These are phyloP conservation scores for Tipula helvola DNA, from an alignment of 2,888 invertebrate genomes.

Conservation along the genomic window DNA sequence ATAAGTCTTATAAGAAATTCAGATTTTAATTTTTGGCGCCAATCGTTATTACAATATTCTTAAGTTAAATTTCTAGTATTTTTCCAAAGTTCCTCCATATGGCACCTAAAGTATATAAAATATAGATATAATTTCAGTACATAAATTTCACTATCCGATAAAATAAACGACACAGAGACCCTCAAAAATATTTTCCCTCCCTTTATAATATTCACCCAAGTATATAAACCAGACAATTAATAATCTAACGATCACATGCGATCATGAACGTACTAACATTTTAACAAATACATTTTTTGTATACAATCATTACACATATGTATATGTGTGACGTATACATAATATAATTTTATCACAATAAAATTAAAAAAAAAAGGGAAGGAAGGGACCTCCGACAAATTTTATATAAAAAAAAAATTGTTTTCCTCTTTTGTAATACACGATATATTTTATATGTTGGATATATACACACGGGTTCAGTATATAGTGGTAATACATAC, in stretches of 20 bases:
- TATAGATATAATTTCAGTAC: not conserved
- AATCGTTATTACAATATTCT: too few relatives aligned
- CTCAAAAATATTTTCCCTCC: not conserved
- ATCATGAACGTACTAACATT: not conserved
- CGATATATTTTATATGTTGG: not conserved
- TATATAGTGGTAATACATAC: not conserved
- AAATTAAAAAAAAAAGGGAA: not conserved
- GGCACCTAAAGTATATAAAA: not conserved
- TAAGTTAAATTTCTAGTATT: not conserved
- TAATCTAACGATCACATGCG: not conserved
- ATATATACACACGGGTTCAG: not conserved
- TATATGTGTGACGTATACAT: not conserved
- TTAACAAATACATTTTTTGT: not conserved
- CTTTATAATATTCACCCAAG: not conserved
- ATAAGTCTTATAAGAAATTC: too few relatives aligned
- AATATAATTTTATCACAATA: not conserved
- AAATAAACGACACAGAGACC: not conserved
- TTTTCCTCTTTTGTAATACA: not conserved
- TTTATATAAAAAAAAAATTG: not conserved
- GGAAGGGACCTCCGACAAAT: slow-evolving; percentile 5
- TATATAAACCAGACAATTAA: not conserved
- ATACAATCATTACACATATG: not conserved
- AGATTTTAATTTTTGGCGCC: too few relatives aligned
- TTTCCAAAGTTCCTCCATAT: not conserved
- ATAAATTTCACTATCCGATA: not conserved